These are phyloP conservation scores for Idaea aversata DNA, from an alignment of 2,888 invertebrate genomes.

Conservation along the genomic window DNA sequence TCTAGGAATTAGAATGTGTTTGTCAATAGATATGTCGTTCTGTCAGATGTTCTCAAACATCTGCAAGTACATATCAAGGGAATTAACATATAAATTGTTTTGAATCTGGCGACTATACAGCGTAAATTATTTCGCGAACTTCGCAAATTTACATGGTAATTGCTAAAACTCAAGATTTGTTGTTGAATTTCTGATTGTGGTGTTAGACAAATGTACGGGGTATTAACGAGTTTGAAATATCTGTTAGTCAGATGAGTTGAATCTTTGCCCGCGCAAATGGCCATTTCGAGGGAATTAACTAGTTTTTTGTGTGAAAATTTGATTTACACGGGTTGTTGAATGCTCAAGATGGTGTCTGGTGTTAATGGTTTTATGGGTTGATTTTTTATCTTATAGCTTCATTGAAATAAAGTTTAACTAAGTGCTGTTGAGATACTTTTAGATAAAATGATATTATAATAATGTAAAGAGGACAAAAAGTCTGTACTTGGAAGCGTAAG, in stretches of 20 bases:
- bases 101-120: slow-evolving; percentile 73
- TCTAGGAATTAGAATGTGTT: no score
- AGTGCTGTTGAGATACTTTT: no score
- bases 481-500: no score
- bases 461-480: no score
- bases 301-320: slow-evolving; percentile 16
- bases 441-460: no score
- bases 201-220: slow-evolving; percentile 64
- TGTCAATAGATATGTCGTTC: no score
- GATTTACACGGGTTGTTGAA: slow-evolving; percentile 2
- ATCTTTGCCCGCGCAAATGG: slow-evolving; percentile 34
- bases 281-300: slow-evolving; percentile 24
- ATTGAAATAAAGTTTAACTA: not conserved
- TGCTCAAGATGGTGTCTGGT: not conserved
- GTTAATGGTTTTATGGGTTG: not conserved
- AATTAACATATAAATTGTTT: slow-evolving; percentile 80
- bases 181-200: slow-evolving; percentile 72
- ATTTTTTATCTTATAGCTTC: slow-evolving; percentile 4
- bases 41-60: slow-evolving; percentile 16
- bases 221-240: slow-evolving; percentile 58
- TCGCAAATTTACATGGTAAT: slow-evolving; percentile 79
- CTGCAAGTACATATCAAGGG: slow-evolving; percentile 55
- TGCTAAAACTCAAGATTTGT: slow-evolving; percentile 79
- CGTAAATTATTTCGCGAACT: slow-evolving; percentile 79
- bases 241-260: slow-evolving; percentile 55